These are phyloP conservation scores for Sitobion miscanthi DNA, from an alignment of 1,140 invertebrate genomes.

Conservation along the genomic window DNA sequence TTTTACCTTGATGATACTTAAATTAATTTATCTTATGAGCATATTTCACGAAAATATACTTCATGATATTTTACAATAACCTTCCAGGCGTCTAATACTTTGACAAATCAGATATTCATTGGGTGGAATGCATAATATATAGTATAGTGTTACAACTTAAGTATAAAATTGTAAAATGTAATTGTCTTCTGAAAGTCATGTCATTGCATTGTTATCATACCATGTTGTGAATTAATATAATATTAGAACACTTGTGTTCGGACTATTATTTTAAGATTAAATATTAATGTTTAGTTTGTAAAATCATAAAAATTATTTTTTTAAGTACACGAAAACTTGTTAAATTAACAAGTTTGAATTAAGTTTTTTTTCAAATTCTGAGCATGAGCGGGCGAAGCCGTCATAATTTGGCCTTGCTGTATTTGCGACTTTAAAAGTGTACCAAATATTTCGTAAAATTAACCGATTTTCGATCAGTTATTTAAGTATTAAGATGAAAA, in stretches of 20 bases:
- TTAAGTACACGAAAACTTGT: neutral
- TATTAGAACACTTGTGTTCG: too few species aligned
- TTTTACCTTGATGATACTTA: neutral
- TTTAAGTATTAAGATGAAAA: neutral
- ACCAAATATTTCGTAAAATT: neutral
- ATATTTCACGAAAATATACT: neutral
- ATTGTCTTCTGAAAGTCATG: neutral
- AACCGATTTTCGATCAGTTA: neutral
- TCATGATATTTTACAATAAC: neutral
- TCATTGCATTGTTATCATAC: too few species aligned
- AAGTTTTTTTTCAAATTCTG: neutral
- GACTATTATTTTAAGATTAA: neutral
- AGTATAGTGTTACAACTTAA: too few species aligned
- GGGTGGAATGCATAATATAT: too few species aligned
- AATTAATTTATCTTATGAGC: neutral
- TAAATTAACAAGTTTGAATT: neutral
- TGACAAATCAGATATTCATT: too few species aligned
- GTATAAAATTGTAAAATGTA: too few species aligned
- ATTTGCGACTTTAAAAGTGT: neutral
- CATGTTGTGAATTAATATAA: neutral
- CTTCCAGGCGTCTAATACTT: neutral
- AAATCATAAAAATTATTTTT: neutral
- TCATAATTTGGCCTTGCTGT: neutral
- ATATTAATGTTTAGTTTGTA: neutral
- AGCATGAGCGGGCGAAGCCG: neutral